These are phyloP conservation scores for Copidosoma floridanum DNA, from an alignment of 1,140 invertebrate genomes.

Conservation along the genomic window DNA sequence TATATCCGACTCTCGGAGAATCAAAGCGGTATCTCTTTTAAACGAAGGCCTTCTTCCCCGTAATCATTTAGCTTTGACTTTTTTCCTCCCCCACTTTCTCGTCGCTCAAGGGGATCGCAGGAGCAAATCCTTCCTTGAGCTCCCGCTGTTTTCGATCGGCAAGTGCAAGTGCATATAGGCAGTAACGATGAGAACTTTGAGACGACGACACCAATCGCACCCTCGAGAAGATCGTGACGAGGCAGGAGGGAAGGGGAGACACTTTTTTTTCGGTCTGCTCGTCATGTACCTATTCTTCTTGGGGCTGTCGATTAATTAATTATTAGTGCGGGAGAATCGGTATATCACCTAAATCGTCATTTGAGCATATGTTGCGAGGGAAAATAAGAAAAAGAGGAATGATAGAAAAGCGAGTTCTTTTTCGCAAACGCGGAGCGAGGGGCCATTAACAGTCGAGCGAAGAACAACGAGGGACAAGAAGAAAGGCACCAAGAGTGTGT, in stretches of 20 bases:
- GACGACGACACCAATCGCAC: neutral
- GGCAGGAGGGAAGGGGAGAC: neutral
- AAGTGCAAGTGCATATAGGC: neutral
- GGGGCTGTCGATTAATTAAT: too few species aligned
- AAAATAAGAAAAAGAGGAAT: neutral
- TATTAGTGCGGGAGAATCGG: neutral
- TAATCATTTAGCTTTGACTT: too few species aligned
- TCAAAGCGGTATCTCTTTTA: too few species aligned
- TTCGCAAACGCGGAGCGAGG: conserved; percentile 25
- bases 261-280: too few species aligned
- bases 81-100: too few species aligned
- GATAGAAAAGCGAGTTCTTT: neutral
- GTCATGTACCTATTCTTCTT: too few species aligned
- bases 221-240: neutral
- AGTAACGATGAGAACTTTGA: neutral
- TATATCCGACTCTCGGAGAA: too few species aligned
- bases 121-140: too few species aligned
- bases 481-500: neutral
- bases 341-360: neutral
- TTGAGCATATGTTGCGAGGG: neutral
- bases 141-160: neutral
- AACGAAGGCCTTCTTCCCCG: too few species aligned
- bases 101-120: too few species aligned
- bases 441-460: conserved; percentile 27
- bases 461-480: neutral